Evolutionary conservation across 2,888 invertebrate genomes (phyloP).

Genomic region (Proisotoma minuta): DNA sequence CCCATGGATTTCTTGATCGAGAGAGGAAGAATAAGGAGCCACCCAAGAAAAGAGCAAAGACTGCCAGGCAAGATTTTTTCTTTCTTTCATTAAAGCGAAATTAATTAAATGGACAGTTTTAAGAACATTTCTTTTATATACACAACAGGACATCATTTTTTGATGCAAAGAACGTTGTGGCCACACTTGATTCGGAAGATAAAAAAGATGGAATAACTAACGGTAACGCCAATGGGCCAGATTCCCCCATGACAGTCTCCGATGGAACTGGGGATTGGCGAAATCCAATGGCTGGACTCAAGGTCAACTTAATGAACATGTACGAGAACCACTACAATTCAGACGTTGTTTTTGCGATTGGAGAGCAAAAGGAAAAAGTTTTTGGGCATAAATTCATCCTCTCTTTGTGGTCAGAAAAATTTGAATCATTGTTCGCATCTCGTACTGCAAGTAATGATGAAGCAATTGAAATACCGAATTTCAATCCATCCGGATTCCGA

Average conservation of each 20-base stretch:
- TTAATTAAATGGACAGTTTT: neutral
- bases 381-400: conserved; percentile 38
- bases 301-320: conserved; percentile 37
- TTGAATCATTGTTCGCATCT: conserved; percentile 30
- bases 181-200: conserved; percentile 29
- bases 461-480: conserved; percentile 30
- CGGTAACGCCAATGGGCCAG: neutral
- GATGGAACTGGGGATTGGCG: conserved; percentile 25
- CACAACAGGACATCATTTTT: conserved; percentile 2
- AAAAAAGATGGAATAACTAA: conserved; percentile 8
- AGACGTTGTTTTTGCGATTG: conserved; percentile 34
- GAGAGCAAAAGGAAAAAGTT: conserved; percentile 29
- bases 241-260: neutral
- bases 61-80: neutral
- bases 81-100: neutral
- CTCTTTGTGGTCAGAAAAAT: conserved; percentile 28
- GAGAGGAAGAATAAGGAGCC: conserved; percentile 34
- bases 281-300: conserved; percentile 35
- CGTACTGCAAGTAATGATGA: conserved; percentile 26
- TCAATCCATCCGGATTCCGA: conserved; percentile 30
- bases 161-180: conserved; percentile 25
- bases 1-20: conserved; percentile 33
- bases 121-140: neutral
- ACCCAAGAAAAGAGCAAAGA: conserved; percentile 37
- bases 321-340: conserved; percentile 35